A percentile compares a stretch with the other conserved stretches of the same genome.
phyloP scores from a whole-genome alignment of 1,140 invertebrate genomes.

The Gonioctena quinquepunctata region DNA sequence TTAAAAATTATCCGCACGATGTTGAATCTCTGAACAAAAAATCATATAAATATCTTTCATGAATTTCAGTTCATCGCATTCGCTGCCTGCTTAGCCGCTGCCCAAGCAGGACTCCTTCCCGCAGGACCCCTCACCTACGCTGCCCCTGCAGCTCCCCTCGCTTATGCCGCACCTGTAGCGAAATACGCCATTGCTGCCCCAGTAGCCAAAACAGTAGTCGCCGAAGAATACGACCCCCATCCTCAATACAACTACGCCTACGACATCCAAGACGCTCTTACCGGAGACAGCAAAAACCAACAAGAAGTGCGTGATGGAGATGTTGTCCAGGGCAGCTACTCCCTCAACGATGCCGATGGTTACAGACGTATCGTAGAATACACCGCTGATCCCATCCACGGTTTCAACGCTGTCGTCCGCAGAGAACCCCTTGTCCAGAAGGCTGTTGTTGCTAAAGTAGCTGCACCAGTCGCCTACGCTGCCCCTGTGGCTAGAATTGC shows the following conservation, averaged over 20 bases:
- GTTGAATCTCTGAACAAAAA: too few species aligned
- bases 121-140: not conserved
- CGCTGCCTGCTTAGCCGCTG: conserved; percentile 17
- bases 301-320: conserved; percentile 64
- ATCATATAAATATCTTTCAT: too few species aligned
- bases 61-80: conserved; percentile 19
- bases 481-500: conserved; percentile 1
- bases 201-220: conserved; percentile 1
- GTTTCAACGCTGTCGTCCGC: conserved; percentile 60
- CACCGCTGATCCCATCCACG: conserved; percentile 63
- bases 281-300: conserved; percentile 62
- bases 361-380: conserved; percentile 64
- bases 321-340: conserved; percentile 68
- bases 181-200: not conserved
- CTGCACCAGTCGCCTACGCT: conserved; percentile 35
- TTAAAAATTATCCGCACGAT: too few species aligned
- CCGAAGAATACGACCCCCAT: conserved; percentile 62
- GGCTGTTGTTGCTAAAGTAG: conserved; percentile 27
- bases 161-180: conserved; percentile 50
- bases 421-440: conserved; percentile 43
- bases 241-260: conserved; percentile 64
- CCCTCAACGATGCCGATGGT: conserved; percentile 67
- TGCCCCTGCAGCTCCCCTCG: conserved; percentile 32
- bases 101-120: conserved; percentile 30
- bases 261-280: conserved; percentile 63